Evolutionary conservation across 1,140 invertebrate species (phyloP).

Genomic region (Heliconius nattereri): DNA sequence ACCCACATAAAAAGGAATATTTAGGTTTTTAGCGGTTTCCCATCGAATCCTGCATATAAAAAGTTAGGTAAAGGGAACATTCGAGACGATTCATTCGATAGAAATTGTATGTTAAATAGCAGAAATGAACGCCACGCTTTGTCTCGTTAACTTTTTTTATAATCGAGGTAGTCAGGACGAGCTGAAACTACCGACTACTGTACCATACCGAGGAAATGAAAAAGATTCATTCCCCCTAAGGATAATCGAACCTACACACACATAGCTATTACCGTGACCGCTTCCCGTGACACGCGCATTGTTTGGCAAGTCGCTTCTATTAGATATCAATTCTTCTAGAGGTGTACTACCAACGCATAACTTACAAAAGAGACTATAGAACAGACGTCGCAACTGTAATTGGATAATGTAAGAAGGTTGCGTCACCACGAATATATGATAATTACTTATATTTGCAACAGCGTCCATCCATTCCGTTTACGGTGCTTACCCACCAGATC

Average conservation of each 20-base stretch:
- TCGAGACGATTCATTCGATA: no score
- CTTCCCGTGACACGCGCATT: slow-evolving; percentile 63
- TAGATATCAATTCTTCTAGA: background rate
- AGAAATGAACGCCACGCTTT: no score
- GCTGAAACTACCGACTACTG: no score
- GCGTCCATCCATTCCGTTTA: slow-evolving; percentile 12
- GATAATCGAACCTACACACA: no score
- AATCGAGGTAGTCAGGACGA: no score
- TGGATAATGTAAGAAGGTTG: background rate
- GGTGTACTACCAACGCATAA: no score
- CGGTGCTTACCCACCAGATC: background rate
- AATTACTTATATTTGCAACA: background rate
- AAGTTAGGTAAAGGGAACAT: no score
- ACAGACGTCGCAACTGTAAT: background rate
- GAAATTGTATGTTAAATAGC: no score
- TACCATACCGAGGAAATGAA: no score
- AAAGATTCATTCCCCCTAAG: no score
- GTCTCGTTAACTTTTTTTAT: no score
- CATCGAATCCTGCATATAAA: background rate
- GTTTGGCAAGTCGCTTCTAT: slow-evolving; percentile 35
- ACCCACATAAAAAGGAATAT: slow-evolving; percentile 6
- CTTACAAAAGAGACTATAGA: no score
- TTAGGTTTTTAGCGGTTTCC: background rate
- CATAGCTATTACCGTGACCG: slow-evolving; percentile 44
- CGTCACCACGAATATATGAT: background rate